phyloP scores from a whole-genome alignment of 64 coral and sea anemone genomes.

The Porites australiensis region DNA sequence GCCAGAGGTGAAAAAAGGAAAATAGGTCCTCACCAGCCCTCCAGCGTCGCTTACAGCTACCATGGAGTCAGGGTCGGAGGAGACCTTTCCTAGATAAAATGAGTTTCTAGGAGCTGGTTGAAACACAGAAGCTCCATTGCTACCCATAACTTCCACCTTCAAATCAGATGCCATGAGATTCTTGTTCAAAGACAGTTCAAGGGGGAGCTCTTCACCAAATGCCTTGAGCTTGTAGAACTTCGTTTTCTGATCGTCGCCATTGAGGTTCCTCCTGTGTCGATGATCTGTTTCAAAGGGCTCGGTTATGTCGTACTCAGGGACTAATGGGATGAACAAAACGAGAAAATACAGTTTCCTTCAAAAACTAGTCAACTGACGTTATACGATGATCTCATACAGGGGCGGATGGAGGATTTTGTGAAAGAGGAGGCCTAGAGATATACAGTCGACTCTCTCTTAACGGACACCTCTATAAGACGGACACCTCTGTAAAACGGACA shows the following conservation, averaged over 20 bases:
- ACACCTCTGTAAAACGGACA: too few species aligned
- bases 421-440: too few species aligned
- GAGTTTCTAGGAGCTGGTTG: neutral
- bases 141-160: slow-evolving; percentile 3
- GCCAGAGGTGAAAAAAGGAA: too few species aligned
- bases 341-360: neutral
- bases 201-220: slow-evolving; percentile 8
- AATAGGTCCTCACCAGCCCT: slow-evolving; percentile 23
- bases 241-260: neutral
- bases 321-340: neutral
- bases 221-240: slow-evolving; percentile 10
- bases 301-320: slow-evolving; percentile 28
- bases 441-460: too few species aligned
- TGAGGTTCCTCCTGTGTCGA: neutral
- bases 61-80: slow-evolving; percentile 1
- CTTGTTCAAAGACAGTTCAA: neutral
- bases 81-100: slow-evolving; percentile 36
- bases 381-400: too few species aligned
- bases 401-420: too few species aligned
- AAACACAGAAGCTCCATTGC: neutral
- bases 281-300: neutral
- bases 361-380: neutral
- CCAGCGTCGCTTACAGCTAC: neutral
- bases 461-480: too few species aligned
- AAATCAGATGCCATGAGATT: slow-evolving; percentile 14